Evolutionary conservation across 2,888 invertebrate genomes (phyloP).

Genomic region (Drosophila demipolita): DNA sequence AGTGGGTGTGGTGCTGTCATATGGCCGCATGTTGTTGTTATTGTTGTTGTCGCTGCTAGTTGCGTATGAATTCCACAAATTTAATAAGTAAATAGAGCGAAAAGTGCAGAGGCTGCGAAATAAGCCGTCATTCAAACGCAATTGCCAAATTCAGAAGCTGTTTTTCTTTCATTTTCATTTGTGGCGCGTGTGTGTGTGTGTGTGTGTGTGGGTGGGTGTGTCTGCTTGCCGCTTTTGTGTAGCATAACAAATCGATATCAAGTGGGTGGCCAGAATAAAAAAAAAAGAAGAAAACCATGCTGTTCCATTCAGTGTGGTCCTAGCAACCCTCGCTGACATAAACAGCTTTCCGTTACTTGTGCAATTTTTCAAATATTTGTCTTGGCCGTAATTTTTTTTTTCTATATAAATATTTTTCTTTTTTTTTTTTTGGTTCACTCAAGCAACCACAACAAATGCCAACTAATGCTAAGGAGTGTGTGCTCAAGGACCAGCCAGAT

Average conservation of each 20-base stretch:
- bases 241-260: constrained; percentile 64
- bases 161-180: constrained; percentile 15
- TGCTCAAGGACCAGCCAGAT: constrained; percentile 61
- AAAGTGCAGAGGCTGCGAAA: constrained; percentile 51
- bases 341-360: constrained; percentile 65
- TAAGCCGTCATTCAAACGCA: constrained; percentile 53
- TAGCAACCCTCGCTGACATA: constrained; percentile 49
- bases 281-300: constrained; percentile 3
- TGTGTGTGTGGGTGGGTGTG: neutral
- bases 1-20: neutral
- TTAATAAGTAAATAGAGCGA: constrained; percentile 78
- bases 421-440: constrained; percentile 19
- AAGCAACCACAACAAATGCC: constrained; percentile 68
- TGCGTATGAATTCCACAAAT: constrained; percentile 73
- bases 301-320: constrained; percentile 7
- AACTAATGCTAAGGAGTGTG: constrained; percentile 55
- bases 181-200: neutral
- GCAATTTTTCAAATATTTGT: constrained; percentile 77
- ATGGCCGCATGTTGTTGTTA: constrained; percentile 18
- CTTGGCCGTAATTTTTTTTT: constrained; percentile 30
- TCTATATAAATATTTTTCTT: neutral
- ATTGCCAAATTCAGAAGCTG: constrained; percentile 40
- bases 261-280: constrained; percentile 1
- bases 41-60: constrained; percentile 32
- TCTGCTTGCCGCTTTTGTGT: constrained; percentile 35